These are phyloP conservation scores for Parambassis ranga DNA, from an alignment of 2,797 vertebrate species.

Conservation along the genomic window DNA sequence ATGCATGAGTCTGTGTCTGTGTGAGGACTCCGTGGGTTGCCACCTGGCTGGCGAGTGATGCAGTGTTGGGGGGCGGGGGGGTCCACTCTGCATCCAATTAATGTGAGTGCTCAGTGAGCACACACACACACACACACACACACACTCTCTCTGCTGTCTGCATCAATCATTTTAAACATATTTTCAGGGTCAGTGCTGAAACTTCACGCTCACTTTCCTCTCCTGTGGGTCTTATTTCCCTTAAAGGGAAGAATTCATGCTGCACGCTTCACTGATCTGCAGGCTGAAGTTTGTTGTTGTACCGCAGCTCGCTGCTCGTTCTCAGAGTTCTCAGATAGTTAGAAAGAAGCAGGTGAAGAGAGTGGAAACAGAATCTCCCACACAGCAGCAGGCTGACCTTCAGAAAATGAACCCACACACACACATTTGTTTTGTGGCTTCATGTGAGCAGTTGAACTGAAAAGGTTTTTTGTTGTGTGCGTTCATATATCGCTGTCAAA, in stretches of 20 bases:
- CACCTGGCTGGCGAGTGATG: constrained; percentile 43
- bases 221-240: neutral
- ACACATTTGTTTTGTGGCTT: too few relatives aligned
- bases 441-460: too few relatives aligned
- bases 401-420: too few relatives aligned
- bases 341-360: neutral
- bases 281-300: too few relatives aligned
- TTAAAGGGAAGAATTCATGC: neutral
- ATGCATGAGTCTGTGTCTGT: neutral
- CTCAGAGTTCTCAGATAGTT: too few relatives aligned
- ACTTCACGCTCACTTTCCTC: neutral
- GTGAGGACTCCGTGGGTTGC: constrained; percentile 7
- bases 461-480: too few relatives aligned
- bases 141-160: neutral
- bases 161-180: constrained; percentile 8
- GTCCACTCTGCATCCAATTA: constrained; percentile 55
- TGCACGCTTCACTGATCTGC: neutral
- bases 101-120: constrained; percentile 54
- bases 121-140: neutral
- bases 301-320: too few relatives aligned
- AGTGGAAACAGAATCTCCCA: too few relatives aligned
- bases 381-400: too few relatives aligned
- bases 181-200: neutral
- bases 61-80: constrained; percentile 1
- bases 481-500: too few relatives aligned